These are phyloP conservation scores for Drosophila sulfurigaster DNA, from an alignment of 1,140 invertebrate genomes.

Conservation along the genomic window DNA sequence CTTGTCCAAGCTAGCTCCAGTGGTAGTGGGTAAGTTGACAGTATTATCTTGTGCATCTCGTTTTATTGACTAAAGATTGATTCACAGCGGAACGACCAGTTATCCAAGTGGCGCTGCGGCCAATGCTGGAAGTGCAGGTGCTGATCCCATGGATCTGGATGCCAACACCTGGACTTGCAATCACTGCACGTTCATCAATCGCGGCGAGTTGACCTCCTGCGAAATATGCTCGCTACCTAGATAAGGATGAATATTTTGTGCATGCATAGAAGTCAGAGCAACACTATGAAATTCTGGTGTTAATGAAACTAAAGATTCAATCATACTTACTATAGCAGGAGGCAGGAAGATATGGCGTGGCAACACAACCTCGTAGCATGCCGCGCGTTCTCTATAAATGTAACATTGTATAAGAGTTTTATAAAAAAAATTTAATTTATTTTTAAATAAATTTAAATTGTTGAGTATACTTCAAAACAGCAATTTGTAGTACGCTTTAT, in stretches of 20 bases:
- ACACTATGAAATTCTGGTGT: conserved; percentile 70
- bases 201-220: conserved; percentile 89
- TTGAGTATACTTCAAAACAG: conserved; percentile 53
- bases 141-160: conserved; percentile 72
- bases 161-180: conserved; percentile 93
- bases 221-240: conserved; percentile 97
- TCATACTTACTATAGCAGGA: conserved; percentile 67
- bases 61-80: not conserved
- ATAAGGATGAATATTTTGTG: conserved; percentile 61
- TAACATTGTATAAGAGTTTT: conserved; percentile 75
- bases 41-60: not conserved
- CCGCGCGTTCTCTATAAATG: conserved; percentile 59
- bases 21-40: conserved; percentile 66
- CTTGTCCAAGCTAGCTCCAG: conserved; percentile 87
- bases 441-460: conserved; percentile 75
- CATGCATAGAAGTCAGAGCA: conserved; percentile 43
- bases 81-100: conserved; percentile 66
- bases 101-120: conserved; percentile 66
- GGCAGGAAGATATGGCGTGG: conserved; percentile 41
- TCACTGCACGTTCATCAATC: conserved; percentile 97
- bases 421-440: conserved; percentile 72
- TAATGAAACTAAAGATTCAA: conserved; percentile 76
- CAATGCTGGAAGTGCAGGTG: conserved; percentile 47
- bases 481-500: not conserved
- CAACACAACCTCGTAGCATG: conserved; percentile 41